Base-by-base conservation (phyloP, 1,140 invertebrate species). In the Drosophila erecta region DNA sequence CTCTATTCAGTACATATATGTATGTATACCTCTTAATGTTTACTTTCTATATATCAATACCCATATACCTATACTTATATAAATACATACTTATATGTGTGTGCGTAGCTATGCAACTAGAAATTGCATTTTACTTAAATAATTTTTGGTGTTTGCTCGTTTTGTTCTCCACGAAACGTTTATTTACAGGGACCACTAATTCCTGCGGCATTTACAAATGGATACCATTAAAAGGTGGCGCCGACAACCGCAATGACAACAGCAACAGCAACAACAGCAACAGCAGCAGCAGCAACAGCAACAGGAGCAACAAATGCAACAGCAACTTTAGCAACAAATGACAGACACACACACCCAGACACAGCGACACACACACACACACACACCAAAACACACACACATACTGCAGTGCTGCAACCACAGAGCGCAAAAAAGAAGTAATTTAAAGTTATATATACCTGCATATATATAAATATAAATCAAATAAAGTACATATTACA, bases 171-270 rank as follows among this genome's bases (percentile, higher is more conserved):
- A 64, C 84, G 79, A 83, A 87, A 87, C 79, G 62, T 89, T 84
- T 90, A 78, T 89, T 91, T 89, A 65, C 95, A 97, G 96, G 96
- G 96, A 93, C 96, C 96, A 93, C 94, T 97, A 94, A 97, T 97
- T 95, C 96, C 96, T 94, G 96, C 96, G 93, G 96, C 96, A 94
- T 97, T 97, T 94, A 97, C 96, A 94, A 97, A 97, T 94, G 96
- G 96, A 94, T 97, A 97, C 94, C 96, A 97, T 95, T 97, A 96
- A 97, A 94, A 83, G 81, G 90, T 90, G 86, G 86, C 78, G 84
- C 72, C 81, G 78, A 91, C 84, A 75, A 84, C 80, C 85, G 81
- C 84, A 91, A 78, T 81, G 75, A 85, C 72, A 85, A 76, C 74
- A 90, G 83, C 60, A 83, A 73, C 65, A 79, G 54, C 75, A 81